A percentile compares a stretch with the other conserved stretches of the same genome.
Evolutionary conservation across 2,797 vertebrate genomes (phyloP).

Genomic region (Molothrus aeneus): DNA sequence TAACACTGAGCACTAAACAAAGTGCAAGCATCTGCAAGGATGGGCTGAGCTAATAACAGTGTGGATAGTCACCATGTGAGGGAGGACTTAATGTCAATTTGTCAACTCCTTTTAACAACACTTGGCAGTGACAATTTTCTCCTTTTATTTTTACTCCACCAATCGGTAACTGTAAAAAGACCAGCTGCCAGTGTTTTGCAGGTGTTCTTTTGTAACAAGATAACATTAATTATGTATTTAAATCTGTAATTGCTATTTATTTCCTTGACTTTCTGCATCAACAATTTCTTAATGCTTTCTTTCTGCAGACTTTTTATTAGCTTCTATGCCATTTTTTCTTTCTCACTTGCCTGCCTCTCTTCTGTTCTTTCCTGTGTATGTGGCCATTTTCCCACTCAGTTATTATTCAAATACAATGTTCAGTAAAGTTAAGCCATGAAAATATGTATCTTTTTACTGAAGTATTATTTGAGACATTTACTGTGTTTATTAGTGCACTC

Average conservation of each 20-base stretch:
- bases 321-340: neutral
- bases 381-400: neutral
- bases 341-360: neutral
- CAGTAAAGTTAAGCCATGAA: neutral
- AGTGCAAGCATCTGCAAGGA: neutral
- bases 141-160: neutral
- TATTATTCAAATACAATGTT: neutral
- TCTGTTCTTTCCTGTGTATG: neutral
- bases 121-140: constrained; percentile 35
- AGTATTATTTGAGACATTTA: neutral
- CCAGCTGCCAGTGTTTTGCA: constrained; percentile 11
- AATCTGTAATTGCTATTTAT: constrained; percentile 53
- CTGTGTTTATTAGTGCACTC: neutral
- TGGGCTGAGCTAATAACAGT: neutral
- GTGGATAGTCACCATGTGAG: neutral
- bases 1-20: neutral
- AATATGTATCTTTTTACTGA: neutral
- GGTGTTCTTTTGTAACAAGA: constrained; percentile 66
- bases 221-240: constrained; percentile 65
- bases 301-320: neutral
- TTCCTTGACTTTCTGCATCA: neutral
- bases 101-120: constrained; percentile 26
- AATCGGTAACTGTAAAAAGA: constrained; percentile 22
- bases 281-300: constrained; percentile 9
- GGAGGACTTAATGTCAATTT: constrained; percentile 10